Percentiles rank a stretch among this genome's conserved stretches.
Conservation (phyloP, 37 sponge, comb jelly and placozoan species). For the Halisarca cf. caerulea region DNA sequence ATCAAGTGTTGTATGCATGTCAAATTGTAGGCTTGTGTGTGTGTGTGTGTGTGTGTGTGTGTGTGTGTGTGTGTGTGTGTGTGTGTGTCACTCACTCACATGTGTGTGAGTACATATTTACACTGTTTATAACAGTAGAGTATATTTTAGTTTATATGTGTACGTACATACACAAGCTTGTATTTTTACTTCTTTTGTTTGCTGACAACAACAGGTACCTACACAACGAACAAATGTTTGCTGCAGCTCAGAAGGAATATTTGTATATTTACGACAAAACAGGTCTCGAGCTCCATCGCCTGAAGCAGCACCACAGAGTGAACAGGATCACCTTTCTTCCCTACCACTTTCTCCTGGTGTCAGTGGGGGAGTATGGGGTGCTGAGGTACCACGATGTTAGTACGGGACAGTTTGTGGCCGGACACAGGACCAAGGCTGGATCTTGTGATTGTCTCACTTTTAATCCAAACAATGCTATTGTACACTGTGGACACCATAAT, state of each 20-base stretch:
- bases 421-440: constrained; percentile 74
- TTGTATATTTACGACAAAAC: constrained; percentile 93
- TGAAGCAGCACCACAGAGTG: constrained; percentile 74
- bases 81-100: neutral
- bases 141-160: too few species aligned
- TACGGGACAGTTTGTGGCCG: constrained; percentile 74
- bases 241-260: constrained; percentile 96
- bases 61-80: neutral
- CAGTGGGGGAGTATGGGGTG: constrained; percentile 83
- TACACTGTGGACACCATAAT: constrained; percentile 91
- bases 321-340: constrained; percentile 89
- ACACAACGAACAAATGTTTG: constrained; percentile 96
- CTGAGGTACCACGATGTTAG: constrained; percentile 88
- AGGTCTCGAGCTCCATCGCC: constrained; percentile 93
- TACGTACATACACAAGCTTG: too few species aligned
- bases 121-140: neutral
- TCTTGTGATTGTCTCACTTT: constrained; percentile 69
- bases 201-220: constrained; percentile 56
- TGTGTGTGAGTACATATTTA: neutral
- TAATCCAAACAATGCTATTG: constrained; percentile 94
- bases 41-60: too few species aligned
- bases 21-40: too few species aligned
- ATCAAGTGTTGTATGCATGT: too few species aligned
- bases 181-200: neutral
- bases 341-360: constrained; percentile 97